Conservation (phyloP, 2,888 invertebrate genomes). For the Pachycephus smyrnensis region DNA sequence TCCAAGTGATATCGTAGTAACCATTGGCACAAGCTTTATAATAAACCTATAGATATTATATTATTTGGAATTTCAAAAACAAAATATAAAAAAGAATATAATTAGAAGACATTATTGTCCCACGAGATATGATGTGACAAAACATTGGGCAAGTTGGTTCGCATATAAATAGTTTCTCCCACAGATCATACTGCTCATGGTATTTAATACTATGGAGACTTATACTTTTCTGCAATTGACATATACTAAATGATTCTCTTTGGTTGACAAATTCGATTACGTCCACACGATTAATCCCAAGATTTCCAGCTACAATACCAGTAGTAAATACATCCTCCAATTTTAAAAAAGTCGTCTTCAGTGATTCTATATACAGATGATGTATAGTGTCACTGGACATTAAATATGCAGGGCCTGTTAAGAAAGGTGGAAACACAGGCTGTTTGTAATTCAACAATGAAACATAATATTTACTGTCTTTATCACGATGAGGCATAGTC, state of each 20-base stretch:
- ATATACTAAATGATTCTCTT: not conserved
- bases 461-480: conserved; percentile 9
- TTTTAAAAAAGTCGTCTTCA: not conserved
- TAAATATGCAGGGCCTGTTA: conserved; percentile 16
- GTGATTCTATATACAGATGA: conserved; percentile 14
- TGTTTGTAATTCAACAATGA: not conserved
- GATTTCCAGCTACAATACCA: conserved; percentile 1
- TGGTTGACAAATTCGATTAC: not conserved
- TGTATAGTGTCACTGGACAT: conserved; percentile 11
- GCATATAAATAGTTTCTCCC: conserved; percentile 6
- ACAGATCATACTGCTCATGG: conserved; percentile 26
- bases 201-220: conserved; percentile 5
- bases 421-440: conserved; percentile 8
- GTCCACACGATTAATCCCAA: conserved; percentile 7
- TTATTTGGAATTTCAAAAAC: not conserved
- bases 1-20: not conserved
- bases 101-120: not conserved
- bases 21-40: not conserved
- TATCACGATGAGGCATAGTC: not conserved
- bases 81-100: not conserved
- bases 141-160: not conserved
- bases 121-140: not conserved
- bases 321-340: conserved; percentile 11
- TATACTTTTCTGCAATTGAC: not conserved
- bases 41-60: not conserved